Evolutionary conservation across 1,140 invertebrate genomes (phyloP), one percentile per base, ranked within the genome.

Genomic region (Intoshia linei): DNA sequence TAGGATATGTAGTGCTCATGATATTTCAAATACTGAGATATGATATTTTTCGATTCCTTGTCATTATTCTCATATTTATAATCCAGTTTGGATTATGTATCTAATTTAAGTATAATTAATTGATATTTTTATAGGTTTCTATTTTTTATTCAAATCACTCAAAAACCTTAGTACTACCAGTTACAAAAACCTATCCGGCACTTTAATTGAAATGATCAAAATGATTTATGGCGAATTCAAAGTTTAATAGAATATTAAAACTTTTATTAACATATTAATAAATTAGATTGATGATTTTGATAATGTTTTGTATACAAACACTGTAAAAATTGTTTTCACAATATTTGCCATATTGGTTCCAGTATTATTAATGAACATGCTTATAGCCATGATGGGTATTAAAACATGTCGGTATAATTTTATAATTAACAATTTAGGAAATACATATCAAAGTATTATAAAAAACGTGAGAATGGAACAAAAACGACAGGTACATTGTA

Each of bases 391-490:
- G 61, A 65, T 64, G 59, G 62, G 61, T 23, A n/a, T n/a, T n/a
- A n/a, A n/a, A n/a, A n/a, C n/a, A n/a, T n/a, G n/a, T n/a, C n/a
- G n/a, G n/a, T n/a, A n/a, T n/a, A n/a, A n/a, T n/a, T n/a, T n/a
- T n/a, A n/a, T n/a, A n/a, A n/a, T n/a, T n/a, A n/a, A n/a, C n/a
- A n/a, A n/a, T n/a, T n/a, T n/a, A n/a, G n/a, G n/a, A n/a, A 63
- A 65, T 44, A 64, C 62, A 1, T 64, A 64, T 48, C 53, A 55
- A 20, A 47, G 48, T 35, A 77, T 95, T 33, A 93, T 92, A 40
- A 74, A 81, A 51, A 77, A 84, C 51, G 90, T 81, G 31, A 83
- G 93, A 55, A 92, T 92, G 54, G 83, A 93, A 55, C 93, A 77
- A 73, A 71, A 87, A 51, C 87, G 90, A 60, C 83, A 84, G 66